Evolutionary conservation across 1,140 invertebrate genomes (phyloP).

Genomic region (Helicoverpa zea): DNA sequence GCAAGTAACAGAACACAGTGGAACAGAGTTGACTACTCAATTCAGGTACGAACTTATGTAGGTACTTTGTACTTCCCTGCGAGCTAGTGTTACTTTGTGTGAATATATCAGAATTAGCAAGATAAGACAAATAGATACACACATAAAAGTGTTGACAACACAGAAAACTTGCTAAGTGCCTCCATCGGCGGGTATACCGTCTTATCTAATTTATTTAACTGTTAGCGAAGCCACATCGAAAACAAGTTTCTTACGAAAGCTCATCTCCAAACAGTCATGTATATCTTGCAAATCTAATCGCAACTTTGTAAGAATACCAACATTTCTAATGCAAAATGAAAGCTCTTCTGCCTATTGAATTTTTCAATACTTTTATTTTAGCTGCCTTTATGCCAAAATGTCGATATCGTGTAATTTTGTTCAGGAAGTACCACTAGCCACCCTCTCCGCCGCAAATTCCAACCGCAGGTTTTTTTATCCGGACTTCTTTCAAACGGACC

Average conservation of each 20-base stretch:
- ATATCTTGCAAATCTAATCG: slow-evolving; percentile 20
- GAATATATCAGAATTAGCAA: slow-evolving; percentile 51
- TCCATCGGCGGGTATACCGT: slow-evolving; percentile 63
- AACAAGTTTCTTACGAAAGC: slow-evolving; percentile 59
- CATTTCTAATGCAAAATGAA: slow-evolving; percentile 22
- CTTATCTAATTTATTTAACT: slow-evolving; percentile 79
- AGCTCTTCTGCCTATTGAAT: not conserved
- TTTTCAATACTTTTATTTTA: slow-evolving; percentile 42
- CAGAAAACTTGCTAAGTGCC: slow-evolving; percentile 70
- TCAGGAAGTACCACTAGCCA: slow-evolving; percentile 56
- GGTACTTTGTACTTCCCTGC: not conserved
- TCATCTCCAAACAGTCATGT: slow-evolving; percentile 1
- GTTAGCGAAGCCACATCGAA: slow-evolving; percentile 64
- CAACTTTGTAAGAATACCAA: slow-evolving; percentile 19
- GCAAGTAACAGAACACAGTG: no score
- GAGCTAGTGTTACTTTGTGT: not conserved
- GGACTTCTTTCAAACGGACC: slow-evolving; percentile 67
- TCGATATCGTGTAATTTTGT: slow-evolving; percentile 63
- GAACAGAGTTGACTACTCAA: no score
- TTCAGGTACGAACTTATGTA: no score
- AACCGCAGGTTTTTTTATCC: slow-evolving; percentile 66
- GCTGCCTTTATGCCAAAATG: slow-evolving; percentile 47
- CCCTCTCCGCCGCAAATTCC: slow-evolving; percentile 59
- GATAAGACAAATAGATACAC: slow-evolving; percentile 55
- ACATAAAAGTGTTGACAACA: slow-evolving; percentile 71